Percentiles rank a stretch among this genome's conserved stretches.
Conservation (phyloP, 2,113 vertebrate species). For the Atractosteus spatula region DNA sequence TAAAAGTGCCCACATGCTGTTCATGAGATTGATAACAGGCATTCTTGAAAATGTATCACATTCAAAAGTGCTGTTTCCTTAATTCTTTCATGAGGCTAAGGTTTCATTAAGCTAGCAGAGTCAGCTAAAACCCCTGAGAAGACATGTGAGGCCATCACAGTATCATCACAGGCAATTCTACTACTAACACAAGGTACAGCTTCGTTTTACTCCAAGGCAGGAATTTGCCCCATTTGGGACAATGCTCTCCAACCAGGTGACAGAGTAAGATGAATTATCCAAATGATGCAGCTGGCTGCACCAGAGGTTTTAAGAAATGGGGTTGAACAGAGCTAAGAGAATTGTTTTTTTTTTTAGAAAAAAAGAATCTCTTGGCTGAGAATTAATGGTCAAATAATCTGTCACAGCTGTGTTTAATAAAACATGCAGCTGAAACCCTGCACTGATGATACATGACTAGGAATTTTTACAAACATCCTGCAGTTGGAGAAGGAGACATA, state of each 20-base stretch:
- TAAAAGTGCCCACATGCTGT: too few species aligned
- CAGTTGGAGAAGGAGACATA: conserved; percentile 36
- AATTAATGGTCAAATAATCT: conserved; percentile 63
- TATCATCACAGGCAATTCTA: too few species aligned
- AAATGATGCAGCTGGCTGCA: conserved; percentile 57
- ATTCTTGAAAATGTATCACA: too few species aligned
- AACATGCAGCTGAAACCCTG: conserved; percentile 52
- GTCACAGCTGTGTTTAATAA: conserved; percentile 62
- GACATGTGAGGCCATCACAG: too few species aligned
- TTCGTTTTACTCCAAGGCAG: too few species aligned
- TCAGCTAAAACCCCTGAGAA: too few species aligned
- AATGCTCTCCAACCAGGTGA: conserved; percentile 18
- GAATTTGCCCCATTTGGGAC: too few species aligned
- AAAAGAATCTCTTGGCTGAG: conserved; percentile 44
- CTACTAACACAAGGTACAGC: too few species aligned
- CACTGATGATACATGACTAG: conserved; percentile 55
- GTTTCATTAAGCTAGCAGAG: too few species aligned
- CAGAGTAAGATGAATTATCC: conserved; percentile 34
- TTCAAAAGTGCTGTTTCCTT: too few species aligned
- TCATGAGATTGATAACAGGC: too few species aligned
- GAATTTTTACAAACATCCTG: conserved; percentile 66
- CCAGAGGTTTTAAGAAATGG: conserved; percentile 43
- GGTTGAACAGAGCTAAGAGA: conserved; percentile 40
- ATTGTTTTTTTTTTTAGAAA: conserved; percentile 32
- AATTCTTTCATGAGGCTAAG: too few species aligned